phyloP scores from a whole-genome alignment of 2,888 invertebrate species.

The Limnephilus marmoratus region DNA sequence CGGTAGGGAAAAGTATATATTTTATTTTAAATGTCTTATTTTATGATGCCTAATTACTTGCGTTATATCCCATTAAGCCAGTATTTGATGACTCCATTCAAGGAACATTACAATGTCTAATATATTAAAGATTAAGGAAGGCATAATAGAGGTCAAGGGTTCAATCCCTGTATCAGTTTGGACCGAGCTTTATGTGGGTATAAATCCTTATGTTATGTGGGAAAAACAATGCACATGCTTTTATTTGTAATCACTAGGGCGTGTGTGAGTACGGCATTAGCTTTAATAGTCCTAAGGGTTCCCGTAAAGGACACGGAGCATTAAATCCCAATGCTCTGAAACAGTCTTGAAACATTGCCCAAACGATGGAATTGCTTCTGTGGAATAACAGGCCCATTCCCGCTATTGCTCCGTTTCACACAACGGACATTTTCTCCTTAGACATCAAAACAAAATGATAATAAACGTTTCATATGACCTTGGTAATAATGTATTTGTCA shows the following conservation, averaged over 20 bases:
- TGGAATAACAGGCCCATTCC: constrained; percentile 24
- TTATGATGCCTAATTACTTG: background rate
- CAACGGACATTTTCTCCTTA: background rate
- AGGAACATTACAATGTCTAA: background rate
- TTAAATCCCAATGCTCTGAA: constrained; percentile 29
- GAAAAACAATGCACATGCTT: background rate
- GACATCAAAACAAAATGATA: background rate
- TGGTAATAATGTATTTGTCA: background rate
- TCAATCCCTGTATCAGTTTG: background rate
- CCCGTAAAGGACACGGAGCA: constrained; percentile 6
- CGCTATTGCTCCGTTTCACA: background rate
- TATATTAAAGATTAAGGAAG: background rate
- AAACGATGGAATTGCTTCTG: constrained; percentile 35
- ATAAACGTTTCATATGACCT: background rate
- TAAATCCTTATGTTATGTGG: background rate
- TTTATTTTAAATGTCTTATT: background rate
- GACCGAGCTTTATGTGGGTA: background rate
- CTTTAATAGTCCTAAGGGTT: constrained; percentile 28
- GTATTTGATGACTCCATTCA: background rate
- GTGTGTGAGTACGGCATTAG: constrained; percentile 33
- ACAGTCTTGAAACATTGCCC: constrained; percentile 50
- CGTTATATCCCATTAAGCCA: background rate
- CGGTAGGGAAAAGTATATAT: background rate
- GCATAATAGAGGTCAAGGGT: background rate
- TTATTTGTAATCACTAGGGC: constrained; percentile 17